Conservation (phyloP, 2,888 invertebrate species). For the Melikaiella ostensackeni region DNA sequence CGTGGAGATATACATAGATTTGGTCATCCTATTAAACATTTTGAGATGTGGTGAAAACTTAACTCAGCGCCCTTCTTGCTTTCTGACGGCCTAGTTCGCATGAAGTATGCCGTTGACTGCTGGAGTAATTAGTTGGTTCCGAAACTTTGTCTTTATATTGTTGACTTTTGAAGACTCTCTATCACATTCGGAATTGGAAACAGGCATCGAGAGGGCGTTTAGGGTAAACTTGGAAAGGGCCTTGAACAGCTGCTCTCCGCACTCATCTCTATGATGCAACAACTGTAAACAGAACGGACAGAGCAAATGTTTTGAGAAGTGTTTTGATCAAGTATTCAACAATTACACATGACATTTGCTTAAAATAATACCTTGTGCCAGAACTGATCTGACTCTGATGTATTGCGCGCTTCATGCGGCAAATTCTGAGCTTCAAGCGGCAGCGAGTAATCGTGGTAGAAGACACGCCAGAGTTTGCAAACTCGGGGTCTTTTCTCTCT, state of each 20-base stretch:
- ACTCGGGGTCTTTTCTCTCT: no score
- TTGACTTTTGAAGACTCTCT: constrained; percentile 47
- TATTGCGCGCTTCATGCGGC: constrained; percentile 41
- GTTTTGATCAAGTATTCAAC: no score
- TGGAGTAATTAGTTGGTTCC: constrained; percentile 43
- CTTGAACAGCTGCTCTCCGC: no score
- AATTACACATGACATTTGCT: background rate
- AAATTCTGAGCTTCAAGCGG: no score
- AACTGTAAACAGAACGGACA: no score
- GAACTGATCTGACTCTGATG: constrained; percentile 51
- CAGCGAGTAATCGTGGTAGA: no score
- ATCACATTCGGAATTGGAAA: constrained; percentile 49
- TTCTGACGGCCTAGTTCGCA: background rate
- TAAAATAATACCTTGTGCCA: constrained; percentile 40
- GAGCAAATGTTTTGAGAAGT: no score
- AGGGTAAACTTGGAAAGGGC: no score
- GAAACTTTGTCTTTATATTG: constrained; percentile 46
- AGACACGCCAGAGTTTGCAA: no score
- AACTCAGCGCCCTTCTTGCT: background rate
- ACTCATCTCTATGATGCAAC: no score
- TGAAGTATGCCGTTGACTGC: constrained; percentile 35
- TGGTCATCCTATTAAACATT: background rate
- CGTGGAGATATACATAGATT: constrained; percentile 2
- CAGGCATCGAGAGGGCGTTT: constrained; percentile 33
- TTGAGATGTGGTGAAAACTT: background rate